Evolutionary conservation across 2,113 vertebrate species (phyloP).

Genomic region (Podarcis cretensis): DNA sequence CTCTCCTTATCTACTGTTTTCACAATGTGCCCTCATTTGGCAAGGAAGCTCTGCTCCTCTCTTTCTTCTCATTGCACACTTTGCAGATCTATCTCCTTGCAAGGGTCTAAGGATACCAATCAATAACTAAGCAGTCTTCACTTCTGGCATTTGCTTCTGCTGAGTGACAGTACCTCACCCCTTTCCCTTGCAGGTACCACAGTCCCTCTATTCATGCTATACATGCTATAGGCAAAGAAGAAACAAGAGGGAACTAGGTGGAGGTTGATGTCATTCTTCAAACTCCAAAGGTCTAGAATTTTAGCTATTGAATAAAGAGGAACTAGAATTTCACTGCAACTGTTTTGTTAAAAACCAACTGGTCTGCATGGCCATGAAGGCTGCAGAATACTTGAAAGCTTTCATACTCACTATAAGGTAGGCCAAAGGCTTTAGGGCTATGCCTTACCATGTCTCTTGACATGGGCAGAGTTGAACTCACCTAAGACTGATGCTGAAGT

Average conservation of each 20-base stretch:
- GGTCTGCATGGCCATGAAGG: neutral
- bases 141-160: constrained; percentile 35
- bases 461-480: too few species aligned
- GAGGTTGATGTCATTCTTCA: constrained; percentile 16
- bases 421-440: too few species aligned
- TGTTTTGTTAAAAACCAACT: neutral
- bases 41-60: neutral
- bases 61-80: constrained; percentile 14
- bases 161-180: constrained; percentile 15
- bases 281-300: neutral
- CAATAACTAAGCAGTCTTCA: constrained; percentile 16
- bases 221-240: constrained; percentile 13
- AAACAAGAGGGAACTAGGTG: constrained; percentile 8
- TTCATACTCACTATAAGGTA: too few species aligned
- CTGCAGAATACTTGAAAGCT: neutral
- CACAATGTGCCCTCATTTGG: neutral
- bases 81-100: constrained; percentile 27
- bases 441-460: too few species aligned
- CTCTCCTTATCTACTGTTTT: neutral
- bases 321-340: neutral
- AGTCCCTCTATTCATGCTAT: constrained; percentile 21
- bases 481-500: too few species aligned
- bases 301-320: neutral
- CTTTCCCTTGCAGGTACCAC: constrained; percentile 15
- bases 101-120: constrained; percentile 12